phyloP scores from a whole-genome alignment of 1,140 invertebrate genomes.

The Caerostris extrusa region DNA sequence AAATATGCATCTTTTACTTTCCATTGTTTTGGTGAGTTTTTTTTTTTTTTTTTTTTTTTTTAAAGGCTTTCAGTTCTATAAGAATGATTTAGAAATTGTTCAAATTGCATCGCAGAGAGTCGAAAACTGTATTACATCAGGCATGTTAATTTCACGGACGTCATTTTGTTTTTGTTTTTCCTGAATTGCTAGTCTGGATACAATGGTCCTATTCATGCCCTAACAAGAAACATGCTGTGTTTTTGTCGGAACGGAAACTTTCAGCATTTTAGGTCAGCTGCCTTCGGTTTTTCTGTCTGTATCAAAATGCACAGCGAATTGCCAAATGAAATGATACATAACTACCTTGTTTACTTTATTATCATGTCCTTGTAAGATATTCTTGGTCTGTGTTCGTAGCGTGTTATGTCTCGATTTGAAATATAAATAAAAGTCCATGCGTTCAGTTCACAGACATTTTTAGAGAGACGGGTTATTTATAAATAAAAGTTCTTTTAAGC shows the following conservation, averaged over 20 bases:
- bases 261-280: neutral
- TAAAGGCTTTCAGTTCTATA: too few relatives aligned
- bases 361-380: neutral
- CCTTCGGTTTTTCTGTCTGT: neutral
- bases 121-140: neutral
- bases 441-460: neutral
- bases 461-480: too few relatives aligned
- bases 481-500: too few relatives aligned
- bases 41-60: too few relatives aligned
- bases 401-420: neutral
- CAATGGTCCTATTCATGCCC: neutral
- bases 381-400: neutral
- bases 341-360: slow-evolving; percentile 21
- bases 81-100: neutral
- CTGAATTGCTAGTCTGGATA: neutral
- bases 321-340: slow-evolving; percentile 15
- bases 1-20: too few relatives aligned
- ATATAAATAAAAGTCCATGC: neutral
- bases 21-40: too few relatives aligned
- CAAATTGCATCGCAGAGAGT: neutral
- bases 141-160: slow-evolving; percentile 2
- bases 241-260: neutral
- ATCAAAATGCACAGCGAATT: neutral
- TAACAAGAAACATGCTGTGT: neutral
- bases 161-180: neutral